Evolutionary conservation across 1,140 invertebrate genomes (phyloP), one percentile per base, ranked within the genome.

Genomic region (Drosophila athabasca): DNA sequence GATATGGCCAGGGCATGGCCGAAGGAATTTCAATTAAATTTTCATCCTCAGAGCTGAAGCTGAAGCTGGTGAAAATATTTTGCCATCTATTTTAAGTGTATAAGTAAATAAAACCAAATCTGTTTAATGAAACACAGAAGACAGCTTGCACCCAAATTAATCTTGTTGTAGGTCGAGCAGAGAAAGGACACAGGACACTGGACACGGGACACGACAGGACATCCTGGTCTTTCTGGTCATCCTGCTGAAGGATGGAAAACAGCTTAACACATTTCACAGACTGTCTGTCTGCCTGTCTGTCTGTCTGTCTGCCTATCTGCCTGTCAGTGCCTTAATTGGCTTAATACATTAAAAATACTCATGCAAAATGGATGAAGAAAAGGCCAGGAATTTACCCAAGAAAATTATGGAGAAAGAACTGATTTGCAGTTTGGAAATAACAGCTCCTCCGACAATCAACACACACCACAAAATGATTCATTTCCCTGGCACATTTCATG

Each of bases 331-430:
- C 70, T 41, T 65, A 82, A 82, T 82, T 82, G 79, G 62, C 49
- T 78, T 83, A 82, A 82, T 82, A 79, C 60, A 83, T 83, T 76
- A 71, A 74, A 82, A 82, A 83, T 78, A 69, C 61, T 76, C 69
- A 66, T 62, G 46, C 52, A 77, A 74, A 82, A 78, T 82, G 5
- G 24, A 5, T 5, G 44, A 35, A 62, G 59, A 49, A 64, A 73
- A 22, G 39, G 57, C 62, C 44, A 57, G 52, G 61, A 62, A 83
- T 83, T 82, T 66, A 62, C 46, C 67, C 29, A 61, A 68, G 52
- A 67, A 81, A 52, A 61, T 61, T 61, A 35, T 41, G 19, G 43
- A 53, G 50, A 60, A 81, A 65, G 44, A 62, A 61, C 59, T 24
- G 48, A 49, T 51, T 51, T 55, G 35, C 22, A 0, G 6, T 50